Evolutionary conservation across 2,888 invertebrate genomes (phyloP).

Genomic region (Patella caerulea): DNA sequence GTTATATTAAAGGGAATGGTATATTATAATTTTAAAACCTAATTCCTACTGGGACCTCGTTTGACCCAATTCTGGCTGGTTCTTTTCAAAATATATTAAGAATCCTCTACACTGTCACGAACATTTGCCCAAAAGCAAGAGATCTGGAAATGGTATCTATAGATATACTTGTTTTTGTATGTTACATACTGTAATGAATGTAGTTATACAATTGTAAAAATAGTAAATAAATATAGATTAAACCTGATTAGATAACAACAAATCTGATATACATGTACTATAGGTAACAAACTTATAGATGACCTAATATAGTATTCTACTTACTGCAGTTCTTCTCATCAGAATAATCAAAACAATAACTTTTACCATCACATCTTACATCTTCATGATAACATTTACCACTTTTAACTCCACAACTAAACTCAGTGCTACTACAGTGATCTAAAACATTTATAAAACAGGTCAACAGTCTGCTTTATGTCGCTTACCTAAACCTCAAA

Average conservation of each 20-base stretch:
- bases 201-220: neutral
- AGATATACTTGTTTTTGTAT: too few relatives aligned
- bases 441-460: constrained; percentile 21
- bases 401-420: constrained; percentile 47
- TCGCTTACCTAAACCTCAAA: too few relatives aligned
- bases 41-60: too few relatives aligned
- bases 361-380: constrained; percentile 64
- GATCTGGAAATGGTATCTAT: too few relatives aligned
- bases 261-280: neutral
- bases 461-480: too few relatives aligned
- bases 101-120: too few relatives aligned
- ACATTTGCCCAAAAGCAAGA: too few relatives aligned
- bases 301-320: constrained; percentile 31
- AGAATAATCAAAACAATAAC: constrained; percentile 53
- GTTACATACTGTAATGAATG: too few relatives aligned
- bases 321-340: constrained; percentile 67
- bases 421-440: constrained; percentile 36
- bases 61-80: too few relatives aligned
- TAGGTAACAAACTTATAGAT: neutral
- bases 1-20: too few relatives aligned
- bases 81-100: too few relatives aligned
- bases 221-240: neutral
- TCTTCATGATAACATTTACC: constrained; percentile 54
- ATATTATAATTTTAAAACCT: too few relatives aligned
- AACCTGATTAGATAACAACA: neutral